Base-by-base conservation (phyloP, 2,888 invertebrate genomes). In the Orthosia gracilis region DNA sequence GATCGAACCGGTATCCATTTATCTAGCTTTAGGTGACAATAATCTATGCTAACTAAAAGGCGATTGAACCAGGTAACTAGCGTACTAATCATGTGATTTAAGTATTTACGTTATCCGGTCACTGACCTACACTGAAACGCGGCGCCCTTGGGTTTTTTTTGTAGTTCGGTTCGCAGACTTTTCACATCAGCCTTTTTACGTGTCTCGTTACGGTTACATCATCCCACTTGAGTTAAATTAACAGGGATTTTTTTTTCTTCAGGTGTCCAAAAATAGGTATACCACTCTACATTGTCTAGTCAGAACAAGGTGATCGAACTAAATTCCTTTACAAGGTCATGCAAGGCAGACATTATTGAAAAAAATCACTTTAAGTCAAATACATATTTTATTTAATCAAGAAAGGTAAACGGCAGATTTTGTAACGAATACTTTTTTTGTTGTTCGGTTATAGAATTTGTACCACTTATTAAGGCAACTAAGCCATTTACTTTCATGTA, bases 91-190 rank as follows among this genome's bases (percentile, higher is more conserved):
- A 66, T 84, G 69, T 70, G 59, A 80, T 76, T 81, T 59, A 26
- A 76, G 58, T 76, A 76, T 69, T 74, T 74, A 85, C 59, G 31
- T 63, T 71, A 65, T 57, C 61, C 49, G 85, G 68, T 82, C 68
- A 75, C 52, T 76, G 69, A 71, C 76, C 71, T 69, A 31, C 17
- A 66, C 70, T 50, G 76, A 76, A 82, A 84, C 66, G 61, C 61
- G 77, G 11, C 62, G 85, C 66, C 82, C 85, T 82, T 85, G 81
- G 61, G 45, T 57, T 81, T 79, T 79, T 83, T 84, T 68, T 57
- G 50, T 47, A 40, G 31, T 84, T 68, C 62, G 47, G 26, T 55
- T 23, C 26, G 31, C 67, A 55, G 54, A 80, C 40, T 54, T 80
- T 66, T 59, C 73, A 52, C 40, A 65, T 54, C 59, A 80, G 21